These are phyloP conservation scores for Corvus cornix DNA, from an alignment of 2,113 vertebrate genomes.

Conservation along the genomic window DNA sequence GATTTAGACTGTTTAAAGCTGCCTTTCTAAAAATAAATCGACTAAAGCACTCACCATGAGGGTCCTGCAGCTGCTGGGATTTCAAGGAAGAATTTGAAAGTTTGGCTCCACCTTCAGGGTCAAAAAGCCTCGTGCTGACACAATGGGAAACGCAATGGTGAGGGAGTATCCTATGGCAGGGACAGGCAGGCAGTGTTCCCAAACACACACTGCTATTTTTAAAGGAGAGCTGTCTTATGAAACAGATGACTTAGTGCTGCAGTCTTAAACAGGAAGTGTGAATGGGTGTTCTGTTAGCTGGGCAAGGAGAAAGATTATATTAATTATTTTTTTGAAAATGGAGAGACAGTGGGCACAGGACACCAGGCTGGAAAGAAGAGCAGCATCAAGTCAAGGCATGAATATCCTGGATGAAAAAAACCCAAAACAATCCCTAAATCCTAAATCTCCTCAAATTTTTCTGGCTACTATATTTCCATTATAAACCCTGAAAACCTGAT, in stretches of 20 bases:
- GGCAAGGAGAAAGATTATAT: background rate
- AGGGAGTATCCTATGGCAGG: background rate
- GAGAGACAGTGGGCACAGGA: background rate
- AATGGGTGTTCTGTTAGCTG: background rate
- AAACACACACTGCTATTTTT: constrained; percentile 20
- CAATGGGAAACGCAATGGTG: constrained; percentile 7
- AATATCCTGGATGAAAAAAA: background rate
- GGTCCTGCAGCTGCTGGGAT: constrained; percentile 31
- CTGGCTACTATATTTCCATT: background rate
- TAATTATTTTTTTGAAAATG: background rate
- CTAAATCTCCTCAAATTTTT: background rate
- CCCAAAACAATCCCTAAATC: background rate
- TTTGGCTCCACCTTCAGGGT: constrained; percentile 20
- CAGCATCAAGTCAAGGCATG: background rate
- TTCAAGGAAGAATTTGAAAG: constrained; percentile 22
- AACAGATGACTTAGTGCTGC: background rate
- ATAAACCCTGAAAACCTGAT: background rate
- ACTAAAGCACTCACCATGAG: background rate
- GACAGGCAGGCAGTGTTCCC: background rate
- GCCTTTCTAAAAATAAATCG: background rate
- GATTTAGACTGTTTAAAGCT: background rate
- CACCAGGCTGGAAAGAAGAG: background rate
- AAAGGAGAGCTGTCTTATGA: background rate
- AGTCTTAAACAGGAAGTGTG: background rate
- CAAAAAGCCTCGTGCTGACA: background rate